Evolutionary conservation across 1,140 invertebrate genomes (phyloP), one percentile per base, ranked within the genome.

Genomic region (Dolichoris vasculosae): DNA sequence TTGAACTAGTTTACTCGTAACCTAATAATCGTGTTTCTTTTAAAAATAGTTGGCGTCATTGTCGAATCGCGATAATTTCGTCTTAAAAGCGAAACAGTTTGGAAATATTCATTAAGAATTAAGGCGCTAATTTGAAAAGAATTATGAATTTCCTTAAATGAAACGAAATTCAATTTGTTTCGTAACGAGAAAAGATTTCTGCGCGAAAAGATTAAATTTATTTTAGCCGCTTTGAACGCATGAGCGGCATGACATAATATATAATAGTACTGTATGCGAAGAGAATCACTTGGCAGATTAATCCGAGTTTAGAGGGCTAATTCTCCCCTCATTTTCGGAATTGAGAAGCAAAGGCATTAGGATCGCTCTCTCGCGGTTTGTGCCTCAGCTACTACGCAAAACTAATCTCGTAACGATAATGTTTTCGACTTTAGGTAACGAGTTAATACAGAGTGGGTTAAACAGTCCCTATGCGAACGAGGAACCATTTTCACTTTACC

Each of bases 321-420:
- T 83, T 83, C 82, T 77, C 82, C 38, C 73, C 82, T 77, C 82
- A 83, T 83, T 83, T 83, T 83, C 73, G 40, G 59, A 77, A 83
- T 77, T 83, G 82, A 77, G 82, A 77, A 64, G 82, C 82, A 67
- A 48, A 73, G 55, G 82, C 73, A 83, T 83, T 83, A 83, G 73
- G 82, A 83, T 76, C 69, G 26, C 51, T 55, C 80, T 40, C 46
- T 64, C 64, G 79, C 69, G 81, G 32, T 63, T 69, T 38, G 40
- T 51, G 59, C 38, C 20, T n/a, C 59, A 30, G 46, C 40, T 35
- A 63, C 30, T 38, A 30, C 26, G 81, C 64, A 79, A 84, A 83
- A 84, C 78, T 76, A 83, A 87, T 84, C 82, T 86, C 80, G 69
- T 86, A 84, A 85, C 77, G 84, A 86, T 85, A 86, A 83, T 87